Base-by-base conservation (phyloP, 2,888 invertebrate genomes). In the Acleris cristana region DNA sequence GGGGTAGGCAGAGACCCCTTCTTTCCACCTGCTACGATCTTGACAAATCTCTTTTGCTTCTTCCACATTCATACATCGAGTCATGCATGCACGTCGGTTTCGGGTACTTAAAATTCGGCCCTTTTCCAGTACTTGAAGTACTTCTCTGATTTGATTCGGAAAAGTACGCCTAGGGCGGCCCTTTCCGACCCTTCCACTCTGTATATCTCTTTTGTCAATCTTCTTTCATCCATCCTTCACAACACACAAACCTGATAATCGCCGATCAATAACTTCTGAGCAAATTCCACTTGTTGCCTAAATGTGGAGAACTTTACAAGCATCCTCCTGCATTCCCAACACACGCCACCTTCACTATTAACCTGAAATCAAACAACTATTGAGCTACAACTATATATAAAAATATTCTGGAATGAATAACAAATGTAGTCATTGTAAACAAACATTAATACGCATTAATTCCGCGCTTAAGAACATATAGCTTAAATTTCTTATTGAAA, bases 321-420 rank as follows among this genome's bases (percentile, higher is more conserved):
- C 0, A 74, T 65, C 14, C 63, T 72, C 26, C 70, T 69, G 48
- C 87, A 87, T 65, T 87, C 87, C 86, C 86, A 87, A 65, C 87
- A 87, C 0, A 86, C 52, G 0, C 73, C 74, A 2, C 74, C 74
- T 2, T 51, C n/a, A 16, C 19, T 26, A 3, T 69, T 68, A 14
- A 79, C 44, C 80, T 85, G 74, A 56, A 79, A 81, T 61, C 12
- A 12, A 21, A 51, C 54, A 56, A 45, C 3, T 16, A 6, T 44
- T 44, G 18, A 26, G 2, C 58, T 64, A 10, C 4, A 40, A 40
- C 40, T n/a, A 18, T 16, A 12, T 34, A 34, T 34, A 4, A 45
- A 26, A 26, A 10, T 26, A 26, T 16, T 3, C 21, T 4, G 3
- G 10, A 2, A 18, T 21, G 14, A 51, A 19, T 18, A 19, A 51